Evolutionary conservation across 2,888 invertebrate species (phyloP).

Genomic region (Lamellibrachia columna): DNA sequence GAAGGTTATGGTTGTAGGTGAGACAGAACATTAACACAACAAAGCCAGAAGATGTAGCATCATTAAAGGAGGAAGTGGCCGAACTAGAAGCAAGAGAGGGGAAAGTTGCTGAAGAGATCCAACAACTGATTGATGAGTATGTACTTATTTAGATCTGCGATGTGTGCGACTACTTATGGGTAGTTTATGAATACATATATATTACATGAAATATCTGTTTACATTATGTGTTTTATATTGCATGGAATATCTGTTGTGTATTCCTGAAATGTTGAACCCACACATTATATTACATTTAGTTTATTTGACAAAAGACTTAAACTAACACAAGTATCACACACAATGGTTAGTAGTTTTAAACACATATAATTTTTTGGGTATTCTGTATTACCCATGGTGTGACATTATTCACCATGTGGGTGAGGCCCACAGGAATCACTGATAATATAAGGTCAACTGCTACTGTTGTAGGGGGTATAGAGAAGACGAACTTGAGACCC

Average conservation of each 20-base stretch:
- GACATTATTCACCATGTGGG: no score
- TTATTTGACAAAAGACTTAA: no score
- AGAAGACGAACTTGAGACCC: conserved; percentile 50
- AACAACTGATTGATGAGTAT: conserved; percentile 6
- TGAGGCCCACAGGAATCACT: no score
- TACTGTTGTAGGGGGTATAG: conserved; percentile 48
- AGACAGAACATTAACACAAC: background rate
- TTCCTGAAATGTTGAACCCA: no score
- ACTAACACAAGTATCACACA: background rate
- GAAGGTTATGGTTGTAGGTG: background rate
- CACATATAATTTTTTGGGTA: background rate
- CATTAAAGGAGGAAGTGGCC: background rate
- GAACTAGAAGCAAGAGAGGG: background rate
- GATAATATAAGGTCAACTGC: background rate
- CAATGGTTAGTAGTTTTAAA: background rate
- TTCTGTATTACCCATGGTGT: no score
- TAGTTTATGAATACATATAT: no score
- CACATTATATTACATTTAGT: background rate
- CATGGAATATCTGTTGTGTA: background rate
- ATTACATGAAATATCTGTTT: background rate
- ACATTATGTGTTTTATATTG: background rate
- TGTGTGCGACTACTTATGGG: background rate
- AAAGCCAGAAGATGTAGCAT: background rate
- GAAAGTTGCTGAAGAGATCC: conserved; percentile 3
- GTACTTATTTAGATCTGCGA: background rate